Evolutionary conservation across 2,113 vertebrate genomes (phyloP).

Genomic region (Scytalopus superciliaris): DNA sequence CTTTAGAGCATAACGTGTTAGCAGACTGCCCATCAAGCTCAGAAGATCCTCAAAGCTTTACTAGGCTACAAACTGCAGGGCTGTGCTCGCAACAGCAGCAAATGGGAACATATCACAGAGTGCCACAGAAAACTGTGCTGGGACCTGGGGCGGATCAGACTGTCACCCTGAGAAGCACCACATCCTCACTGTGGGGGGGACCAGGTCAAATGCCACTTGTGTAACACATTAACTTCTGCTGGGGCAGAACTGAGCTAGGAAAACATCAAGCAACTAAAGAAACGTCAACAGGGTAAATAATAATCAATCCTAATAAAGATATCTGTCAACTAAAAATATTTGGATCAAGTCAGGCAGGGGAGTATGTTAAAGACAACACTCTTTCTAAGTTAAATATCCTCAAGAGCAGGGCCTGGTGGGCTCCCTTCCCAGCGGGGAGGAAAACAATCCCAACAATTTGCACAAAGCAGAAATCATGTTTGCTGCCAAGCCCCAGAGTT

Average conservation of each 20-base stretch:
- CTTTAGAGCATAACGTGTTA: not conserved
- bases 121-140: fast-evolving
- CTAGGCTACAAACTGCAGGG: not conserved
- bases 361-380: not conserved
- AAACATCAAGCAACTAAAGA: not conserved
- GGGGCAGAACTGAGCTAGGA: not conserved
- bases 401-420: not conserved
- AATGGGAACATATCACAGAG: not conserved
- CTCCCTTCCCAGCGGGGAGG: not conserved
- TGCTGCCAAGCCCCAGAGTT: not conserved
- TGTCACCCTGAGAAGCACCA: not conserved
- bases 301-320: not conserved
- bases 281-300: not conserved
- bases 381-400: not conserved
- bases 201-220: not conserved
- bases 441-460: not conserved
- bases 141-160: not conserved
- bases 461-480: not conserved
- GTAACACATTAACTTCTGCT: not conserved
- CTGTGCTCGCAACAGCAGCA: not conserved
- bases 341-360: not conserved
- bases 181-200: not conserved
- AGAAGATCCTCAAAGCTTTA: not conserved
- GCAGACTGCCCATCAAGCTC: not conserved
- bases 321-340: not conserved